Evolutionary conservation across 2,797 vertebrate species (phyloP).

Genomic region (Pygocentrus nattereri): DNA sequence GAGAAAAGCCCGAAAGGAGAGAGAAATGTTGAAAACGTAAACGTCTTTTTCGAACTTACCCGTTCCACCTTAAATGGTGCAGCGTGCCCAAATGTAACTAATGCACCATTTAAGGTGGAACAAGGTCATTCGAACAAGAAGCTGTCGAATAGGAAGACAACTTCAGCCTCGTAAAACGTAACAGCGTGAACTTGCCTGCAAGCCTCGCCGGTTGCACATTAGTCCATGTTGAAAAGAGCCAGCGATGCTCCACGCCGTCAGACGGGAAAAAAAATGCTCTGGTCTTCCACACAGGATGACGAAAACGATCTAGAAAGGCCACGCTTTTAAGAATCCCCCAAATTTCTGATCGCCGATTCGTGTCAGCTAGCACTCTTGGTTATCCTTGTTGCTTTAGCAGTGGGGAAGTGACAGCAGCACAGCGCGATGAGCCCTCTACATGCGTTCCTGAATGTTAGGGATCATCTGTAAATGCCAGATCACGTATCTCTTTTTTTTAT

Average conservation of each 20-base stretch:
- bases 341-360: not conserved
- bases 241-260: constrained; percentile 64
- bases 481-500: not conserved
- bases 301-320: not conserved
- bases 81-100: too few relatives aligned
- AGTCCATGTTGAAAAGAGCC: constrained; percentile 64
- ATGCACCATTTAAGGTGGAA: too few relatives aligned
- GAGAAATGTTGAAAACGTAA: constrained; percentile 8
- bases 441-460: constrained; percentile 46
- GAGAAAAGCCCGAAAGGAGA: constrained; percentile 15
- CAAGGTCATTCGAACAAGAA: too few relatives aligned
- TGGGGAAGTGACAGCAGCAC: constrained; percentile 44
- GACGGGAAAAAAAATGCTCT: constrained; percentile 26
- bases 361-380: constrained; percentile 6
- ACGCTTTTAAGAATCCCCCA: not conserved
- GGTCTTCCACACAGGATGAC: not conserved
- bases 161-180: too few relatives aligned
- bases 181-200: constrained; percentile 64
- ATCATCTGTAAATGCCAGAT: constrained; percentile 43
- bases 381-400: constrained; percentile 35
- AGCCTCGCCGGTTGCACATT: constrained; percentile 62
- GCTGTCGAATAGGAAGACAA: too few relatives aligned
- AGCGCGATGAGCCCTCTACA: constrained; percentile 24
- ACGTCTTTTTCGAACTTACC: too few relatives aligned
- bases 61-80: too few relatives aligned